Evolutionary conservation across 1,140 invertebrate species (phyloP), one percentile per base, ranked within the genome.

Genomic region (Muscidifurax raptorellus): DNA sequence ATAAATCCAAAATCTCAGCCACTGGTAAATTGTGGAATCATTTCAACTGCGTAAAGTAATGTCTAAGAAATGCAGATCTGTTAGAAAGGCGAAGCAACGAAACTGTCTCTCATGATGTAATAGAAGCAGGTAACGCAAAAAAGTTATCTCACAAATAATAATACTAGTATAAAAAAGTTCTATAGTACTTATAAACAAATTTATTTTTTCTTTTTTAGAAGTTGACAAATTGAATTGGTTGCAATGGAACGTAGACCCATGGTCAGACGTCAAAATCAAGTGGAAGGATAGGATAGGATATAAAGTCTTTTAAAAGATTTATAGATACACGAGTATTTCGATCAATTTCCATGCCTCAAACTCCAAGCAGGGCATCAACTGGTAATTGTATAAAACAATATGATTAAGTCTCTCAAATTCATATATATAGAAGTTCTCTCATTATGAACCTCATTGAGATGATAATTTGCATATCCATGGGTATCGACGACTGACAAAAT

Each of bases 1-100:
- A 64, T 9, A 15, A 67, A 64, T 5, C 9, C 1, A 64, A 44
- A n/a, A 44, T 69, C 28, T 40, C 44, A 5, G 27, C 80, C 7
- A 67, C 25, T 2, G 82, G 82, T 0, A 78, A 83, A 78, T 28
- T 83, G 9, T 78, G 28, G 36, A 22, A 83, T 36, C 59, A 78
- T 67, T 78, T 32, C 47, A 47, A 30, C 71, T 77, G 69, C 32
- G 18, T 28, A 3, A 83, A 83, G 22, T 64, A 77, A 12, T 22
- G 59, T 18, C 5, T 83, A 25, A 36, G 75, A 44, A 76, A 25
- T 52, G 59, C 28, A n/a, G 67, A 59, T 47, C 22, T 72, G 3
- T 15, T 82, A 18, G 27, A 18, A 72, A 44, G 28, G 44, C 7
- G 30, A n/a, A 36, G 12, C 30, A 67, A 36, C 6, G 30, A 80